Evolutionary conservation across 2,113 vertebrate genomes (phyloP), one percentile per base, ranked within the genome.

Genomic region (Brienomyrus longianalis): DNA sequence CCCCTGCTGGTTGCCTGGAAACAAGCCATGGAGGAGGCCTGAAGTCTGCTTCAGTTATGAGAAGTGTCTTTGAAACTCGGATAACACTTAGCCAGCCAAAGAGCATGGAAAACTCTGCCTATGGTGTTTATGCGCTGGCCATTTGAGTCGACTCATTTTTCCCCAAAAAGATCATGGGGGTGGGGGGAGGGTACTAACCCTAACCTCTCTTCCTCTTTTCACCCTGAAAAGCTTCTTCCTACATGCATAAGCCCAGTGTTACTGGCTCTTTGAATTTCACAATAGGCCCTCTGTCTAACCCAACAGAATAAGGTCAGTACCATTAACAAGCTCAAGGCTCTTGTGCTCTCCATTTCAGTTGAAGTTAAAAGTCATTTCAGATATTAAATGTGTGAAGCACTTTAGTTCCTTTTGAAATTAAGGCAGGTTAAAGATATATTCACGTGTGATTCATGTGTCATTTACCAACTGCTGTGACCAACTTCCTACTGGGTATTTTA

Each of bases 1-100:
- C 27, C 62, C 62, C 85, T 87, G 51, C 15, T 15, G 50, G 85
- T 87, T 87, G 85, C 85, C 31, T 87, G 85, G 85, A 87, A 54
- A 87, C 85, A 86, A 31, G 85, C 85, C 7, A n/a, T 17, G 47
- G 47, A 52, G 50, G 47, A 52, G 85, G 51, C 7, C 85, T 39
- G 31, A 87, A 54, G 85, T 54, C 54, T 87, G 85, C 85, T 87
- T 51, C 27, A 52, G 50, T 87, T 56, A 54, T 43, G 50, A 54
- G 48, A 54, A 31, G 10, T n/a, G 51, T 35, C 52, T 87, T 54
- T 35, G 51, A 87, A 35, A 54, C 51, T 35, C 15, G 1, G 8
- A 19, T 56, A 6, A 54, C 5, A 39, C 85, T 19, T 87, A 35
- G 10, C 27, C 11, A 52, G 51, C 48, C 13, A 39, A 54, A 10